Evolutionary conservation across 2,113 vertebrate genomes (phyloP).

Genomic region (Ursus arctos): DNA sequence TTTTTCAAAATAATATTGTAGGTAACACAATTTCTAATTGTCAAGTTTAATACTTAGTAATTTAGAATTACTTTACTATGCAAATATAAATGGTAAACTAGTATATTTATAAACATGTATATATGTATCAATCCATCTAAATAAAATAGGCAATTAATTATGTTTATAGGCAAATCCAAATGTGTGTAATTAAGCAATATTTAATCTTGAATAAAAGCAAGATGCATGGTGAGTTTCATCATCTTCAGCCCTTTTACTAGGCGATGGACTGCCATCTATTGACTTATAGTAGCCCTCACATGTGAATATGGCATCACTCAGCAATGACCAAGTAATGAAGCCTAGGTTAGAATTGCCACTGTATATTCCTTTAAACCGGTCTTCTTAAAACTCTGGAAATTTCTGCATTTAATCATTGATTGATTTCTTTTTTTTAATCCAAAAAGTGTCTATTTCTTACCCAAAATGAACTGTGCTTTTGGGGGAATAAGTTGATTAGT

Average conservation of each 20-base stretch:
- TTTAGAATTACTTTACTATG: constrained; percentile 22
- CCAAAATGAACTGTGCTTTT: neutral
- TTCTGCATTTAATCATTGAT: constrained; percentile 65
- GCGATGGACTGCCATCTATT: constrained; percentile 92
- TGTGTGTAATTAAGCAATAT: constrained; percentile 77
- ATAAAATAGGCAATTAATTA: constrained; percentile 26
- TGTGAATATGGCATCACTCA: neutral
- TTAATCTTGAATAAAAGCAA: constrained; percentile 71
- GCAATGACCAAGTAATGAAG: constrained; percentile 81
- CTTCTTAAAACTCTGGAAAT: constrained; percentile 72
- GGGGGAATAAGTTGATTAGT: neutral
- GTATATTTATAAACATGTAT: neutral
- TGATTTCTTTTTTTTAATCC: constrained; percentile 61
- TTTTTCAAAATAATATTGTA: constrained; percentile 67
- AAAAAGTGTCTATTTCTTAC: constrained; percentile 12
- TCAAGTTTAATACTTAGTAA: constrained; percentile 48
- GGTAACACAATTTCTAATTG: constrained; percentile 31
- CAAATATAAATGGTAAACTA: constrained; percentile 27
- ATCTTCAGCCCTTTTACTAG: constrained; percentile 82
- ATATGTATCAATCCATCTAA: constrained; percentile 16
- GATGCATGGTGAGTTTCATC: constrained; percentile 76
- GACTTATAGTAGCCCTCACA: constrained; percentile 85
- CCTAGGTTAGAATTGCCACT: constrained; percentile 54
- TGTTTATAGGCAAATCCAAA: constrained; percentile 50
- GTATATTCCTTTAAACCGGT: constrained; percentile 71